phyloP scores from a whole-genome alignment of 2,797 vertebrate species.

The Remorina albescens region DNA sequence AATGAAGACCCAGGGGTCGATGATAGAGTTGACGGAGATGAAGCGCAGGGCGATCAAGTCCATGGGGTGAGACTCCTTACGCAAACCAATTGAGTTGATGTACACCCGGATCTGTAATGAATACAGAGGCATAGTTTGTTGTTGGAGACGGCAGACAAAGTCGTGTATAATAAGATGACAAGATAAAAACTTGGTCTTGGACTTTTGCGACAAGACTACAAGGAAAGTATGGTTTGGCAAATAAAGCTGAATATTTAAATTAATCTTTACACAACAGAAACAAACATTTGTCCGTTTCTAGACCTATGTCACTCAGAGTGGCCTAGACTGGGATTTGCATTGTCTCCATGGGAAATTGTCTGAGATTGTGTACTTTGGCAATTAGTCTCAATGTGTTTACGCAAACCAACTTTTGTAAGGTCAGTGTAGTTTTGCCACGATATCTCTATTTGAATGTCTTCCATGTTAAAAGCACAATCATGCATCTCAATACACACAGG shows the following conservation, averaged over 20 bases:
- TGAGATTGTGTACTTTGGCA: not conserved
- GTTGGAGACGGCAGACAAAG: no score
- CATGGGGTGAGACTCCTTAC: not conserved
- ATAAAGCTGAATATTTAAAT: no score
- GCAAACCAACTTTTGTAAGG: not conserved
- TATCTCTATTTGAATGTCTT: no score
- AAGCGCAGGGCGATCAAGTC: conserved; percentile 90
- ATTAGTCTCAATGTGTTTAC: not conserved
- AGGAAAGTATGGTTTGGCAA: no score
- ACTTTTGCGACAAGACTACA: no score
- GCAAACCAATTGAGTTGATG: conserved; percentile 72
- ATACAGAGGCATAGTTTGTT: not conserved
- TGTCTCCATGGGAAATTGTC: not conserved
- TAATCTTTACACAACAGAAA: not conserved
- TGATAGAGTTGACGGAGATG: conserved; percentile 92
- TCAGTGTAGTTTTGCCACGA: no score
- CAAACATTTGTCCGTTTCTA: not conserved
- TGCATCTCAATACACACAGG: conserved; percentile 14
- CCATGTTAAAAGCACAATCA: not conserved
- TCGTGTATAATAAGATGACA: no score
- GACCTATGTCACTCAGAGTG: not conserved
- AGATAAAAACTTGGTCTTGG: no score
- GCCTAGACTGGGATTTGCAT: not conserved
- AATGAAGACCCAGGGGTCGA: conserved; percentile 94
- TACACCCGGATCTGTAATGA: conserved; percentile 89